Base-by-base conservation (phyloP, 2,797 vertebrate genomes). In the Synanceia verrucosa region DNA sequence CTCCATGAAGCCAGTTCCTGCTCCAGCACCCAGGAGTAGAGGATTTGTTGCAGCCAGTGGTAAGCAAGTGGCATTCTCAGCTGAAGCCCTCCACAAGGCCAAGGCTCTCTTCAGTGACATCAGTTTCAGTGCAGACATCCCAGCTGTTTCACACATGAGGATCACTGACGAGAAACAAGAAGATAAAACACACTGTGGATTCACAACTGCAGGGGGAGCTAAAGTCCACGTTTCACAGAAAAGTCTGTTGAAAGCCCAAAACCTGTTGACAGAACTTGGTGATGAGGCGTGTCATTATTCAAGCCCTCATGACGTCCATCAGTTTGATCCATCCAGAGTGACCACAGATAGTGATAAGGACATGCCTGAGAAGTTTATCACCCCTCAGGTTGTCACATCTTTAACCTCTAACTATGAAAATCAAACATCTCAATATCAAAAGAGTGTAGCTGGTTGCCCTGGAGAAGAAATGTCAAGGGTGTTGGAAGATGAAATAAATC, bases 21-120 rank as follows among this genome's bases (percentile, higher is more conserved):
- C 8, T 13, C 56, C 41, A 19, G 33, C 51, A 19, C 4, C 28
- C 2, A 51, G 31, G 12, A 73, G 33, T 75, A 81, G 87, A 83
- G 94, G 93, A 28, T 88, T 91, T 76, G 59, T 73, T 67, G 92
- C 94, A 66, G 95, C 94, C 84, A 93, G 93, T 84, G 94, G 91
- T 72, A 96, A 95, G 70, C 75, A 61, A 10, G 90, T 95, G 41
- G 52, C 69, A 0, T 44, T 96, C 65, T 96, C 95, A 61, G 73
- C 94, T 68, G 90, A 87, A 29, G 89, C 94, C 48, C 84, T 96
- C 44, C 56, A 92, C 56, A 95, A 94, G 79, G 92, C 91, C 31
- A 94, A 92, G 64, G 82, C 79, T 18, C 66, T 95, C 41, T 94
- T 95, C 66, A 80, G 91, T 65, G 92, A 95, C 61, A 92, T 88